These are phyloP conservation scores for Lathamus discolor DNA, from an alignment of 2,113 vertebrate genomes.

Conservation along the genomic window DNA sequence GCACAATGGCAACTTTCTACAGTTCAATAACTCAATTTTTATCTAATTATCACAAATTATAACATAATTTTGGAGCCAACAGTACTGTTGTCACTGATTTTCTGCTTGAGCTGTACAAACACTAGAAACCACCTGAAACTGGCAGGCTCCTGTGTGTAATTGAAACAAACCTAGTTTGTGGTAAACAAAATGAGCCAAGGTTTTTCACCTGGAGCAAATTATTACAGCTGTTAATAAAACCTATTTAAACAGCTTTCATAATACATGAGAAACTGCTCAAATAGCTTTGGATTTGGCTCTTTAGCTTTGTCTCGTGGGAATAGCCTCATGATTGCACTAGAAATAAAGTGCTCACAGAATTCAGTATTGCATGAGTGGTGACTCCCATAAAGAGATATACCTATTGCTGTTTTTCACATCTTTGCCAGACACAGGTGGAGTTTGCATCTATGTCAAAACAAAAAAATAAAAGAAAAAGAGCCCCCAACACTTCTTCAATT, in stretches of 20 bases:
- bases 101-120: conserved; percentile 44
- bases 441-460: conserved; percentile 38
- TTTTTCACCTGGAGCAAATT: conserved; percentile 38
- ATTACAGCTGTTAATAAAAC: conserved; percentile 47
- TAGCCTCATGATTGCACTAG: not conserved
- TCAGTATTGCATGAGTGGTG: not conserved
- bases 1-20: not conserved
- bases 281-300: not conserved
- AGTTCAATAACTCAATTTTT: conserved; percentile 35
- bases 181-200: not conserved
- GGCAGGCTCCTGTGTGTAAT: not conserved
- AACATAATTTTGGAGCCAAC: conserved; percentile 23
- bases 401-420: conserved; percentile 29
- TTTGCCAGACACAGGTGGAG: conserved; percentile 24
- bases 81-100: conserved; percentile 41
- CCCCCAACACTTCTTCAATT: conserved; percentile 69
- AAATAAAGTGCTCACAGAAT: not conserved
- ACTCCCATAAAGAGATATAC: not conserved
- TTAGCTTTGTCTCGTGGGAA: not conserved
- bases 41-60: conserved; percentile 41
- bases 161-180: not conserved
- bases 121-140: conserved; percentile 20
- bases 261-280: conserved; percentile 22
- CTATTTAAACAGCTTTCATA: conserved; percentile 21
- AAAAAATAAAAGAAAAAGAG: not conserved